A percentile compares a stretch with the other conserved stretches of the same genome.
Evolutionary conservation across 1,140 invertebrate species (phyloP).

Genomic region (Hylyphantes graminicola): DNA sequence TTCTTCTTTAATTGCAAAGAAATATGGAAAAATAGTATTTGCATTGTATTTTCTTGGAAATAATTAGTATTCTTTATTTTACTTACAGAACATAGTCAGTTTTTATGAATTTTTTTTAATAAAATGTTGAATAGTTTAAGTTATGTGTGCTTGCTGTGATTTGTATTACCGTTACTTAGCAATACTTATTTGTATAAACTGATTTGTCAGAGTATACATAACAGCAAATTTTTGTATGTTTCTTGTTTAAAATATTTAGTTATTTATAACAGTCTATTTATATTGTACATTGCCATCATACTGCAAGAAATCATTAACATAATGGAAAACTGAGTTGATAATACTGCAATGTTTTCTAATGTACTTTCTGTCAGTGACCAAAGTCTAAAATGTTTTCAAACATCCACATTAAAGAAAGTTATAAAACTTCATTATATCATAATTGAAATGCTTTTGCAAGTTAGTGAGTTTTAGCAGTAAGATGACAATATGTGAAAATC

Average conservation of each 20-base stretch:
- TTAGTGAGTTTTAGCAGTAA: no score
- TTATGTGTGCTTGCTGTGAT: slow-evolving; percentile 19
- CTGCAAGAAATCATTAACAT: no score
- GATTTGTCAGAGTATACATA: background rate
- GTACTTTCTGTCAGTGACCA: no score
- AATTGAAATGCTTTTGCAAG: no score
- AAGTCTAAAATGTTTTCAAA: no score
- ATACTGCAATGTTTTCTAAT: no score
- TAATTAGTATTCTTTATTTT: background rate
- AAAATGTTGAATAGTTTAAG: background rate
- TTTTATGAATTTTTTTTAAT: background rate
- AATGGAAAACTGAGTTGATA: no score
- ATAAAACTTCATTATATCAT: no score
- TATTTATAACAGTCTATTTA: slow-evolving; percentile 43
- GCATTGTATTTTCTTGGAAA: background rate
- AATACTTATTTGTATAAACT: background rate
- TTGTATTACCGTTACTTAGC: background rate
- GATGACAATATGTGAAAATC: background rate
- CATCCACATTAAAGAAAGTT: no score
- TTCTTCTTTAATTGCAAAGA: background rate
- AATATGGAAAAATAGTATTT: background rate
- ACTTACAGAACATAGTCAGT: background rate
- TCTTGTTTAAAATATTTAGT: slow-evolving; percentile 31
- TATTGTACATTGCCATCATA: background rate
- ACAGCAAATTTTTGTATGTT: slow-evolving; percentile 28